These are phyloP conservation scores for Diadophis punctatus DNA, from an alignment of 2,113 vertebrate genomes.

Conservation along the genomic window DNA sequence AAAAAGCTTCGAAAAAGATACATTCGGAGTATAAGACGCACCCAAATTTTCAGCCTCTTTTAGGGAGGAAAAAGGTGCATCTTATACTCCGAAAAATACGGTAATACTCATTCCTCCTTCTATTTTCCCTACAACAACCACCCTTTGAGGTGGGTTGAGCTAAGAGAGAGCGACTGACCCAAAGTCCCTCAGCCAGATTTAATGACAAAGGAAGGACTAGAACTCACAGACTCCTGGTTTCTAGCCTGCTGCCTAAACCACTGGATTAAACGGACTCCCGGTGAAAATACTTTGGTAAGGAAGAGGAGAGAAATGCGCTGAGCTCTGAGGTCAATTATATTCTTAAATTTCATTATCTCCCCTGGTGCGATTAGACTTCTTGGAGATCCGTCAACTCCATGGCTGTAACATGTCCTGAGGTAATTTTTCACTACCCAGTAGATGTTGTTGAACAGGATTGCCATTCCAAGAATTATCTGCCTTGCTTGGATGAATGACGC, in stretches of 20 bases:
- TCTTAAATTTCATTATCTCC: conserved; percentile 22
- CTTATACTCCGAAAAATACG: no score
- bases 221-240: not conserved
- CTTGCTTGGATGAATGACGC: not conserved
- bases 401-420: not conserved
- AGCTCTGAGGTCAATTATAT: not conserved
- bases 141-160: not conserved
- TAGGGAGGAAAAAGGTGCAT: no score
- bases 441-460: not conserved
- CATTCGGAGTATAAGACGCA: no score
- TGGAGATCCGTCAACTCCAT: not conserved
- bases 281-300: not conserved
- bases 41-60: no score
- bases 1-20: no score
- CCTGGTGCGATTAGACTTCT: not conserved
- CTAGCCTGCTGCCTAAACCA: not conserved
- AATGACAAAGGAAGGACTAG: not conserved
- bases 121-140: not conserved
- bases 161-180: not conserved
- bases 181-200: not conserved
- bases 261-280: not conserved
- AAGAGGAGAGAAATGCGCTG: not conserved
- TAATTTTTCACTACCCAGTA: conserved; percentile 3
- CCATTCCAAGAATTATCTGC: not conserved
- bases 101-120: not conserved